Evolutionary conservation across 2,797 vertebrate genomes (phyloP), one percentile per base, ranked within the genome.

Genomic region (Sarcophilus harrisii): DNA sequence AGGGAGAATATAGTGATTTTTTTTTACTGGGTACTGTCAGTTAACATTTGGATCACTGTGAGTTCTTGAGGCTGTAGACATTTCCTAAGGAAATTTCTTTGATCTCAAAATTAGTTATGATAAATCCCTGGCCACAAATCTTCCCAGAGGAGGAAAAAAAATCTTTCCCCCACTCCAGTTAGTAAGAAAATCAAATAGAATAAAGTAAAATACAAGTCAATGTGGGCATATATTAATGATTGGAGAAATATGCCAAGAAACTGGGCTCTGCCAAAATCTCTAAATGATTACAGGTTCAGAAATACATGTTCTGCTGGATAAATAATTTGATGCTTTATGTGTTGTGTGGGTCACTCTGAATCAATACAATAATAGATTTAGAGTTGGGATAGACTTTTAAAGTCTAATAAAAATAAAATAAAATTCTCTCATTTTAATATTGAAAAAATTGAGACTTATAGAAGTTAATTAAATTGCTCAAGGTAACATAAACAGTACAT

Each of bases 1-100:
- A 87, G 10, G 27, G 21, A 27, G 38, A 49, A 87, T 4, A 87
- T 87, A 87, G 5, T 81, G 5, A n/a, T n/a, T 66, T 81, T 81
- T 81, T 81, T 73, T 81, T 49, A 24, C 45, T 49, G 54, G 52
- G 30, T 90, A 55, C 32, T 90, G 54, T 57, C 52, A 90, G 29
- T 54, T 55, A 57, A 57, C 28, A 90, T 90, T 90, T 90, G 28
- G 13, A 90, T 57, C 90, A 57, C 29, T 55, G 12, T 52, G 28
- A 90, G 29, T 90, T 57, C 32, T 90, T 55, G 30, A 18, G 29
- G 90, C 28, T 16, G 0, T 16, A n/a, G 16, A 90, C 24, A 49
- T 87, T 45, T 87, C 38, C 73, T 49, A 87, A 49, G 73, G 90
- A 55, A n/a, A 90, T 52, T 90, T 90, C 89, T 90, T 90, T 90